Base-by-base conservation (phyloP, 2,113 vertebrate genomes). In the Falcunculus frontatus region DNA sequence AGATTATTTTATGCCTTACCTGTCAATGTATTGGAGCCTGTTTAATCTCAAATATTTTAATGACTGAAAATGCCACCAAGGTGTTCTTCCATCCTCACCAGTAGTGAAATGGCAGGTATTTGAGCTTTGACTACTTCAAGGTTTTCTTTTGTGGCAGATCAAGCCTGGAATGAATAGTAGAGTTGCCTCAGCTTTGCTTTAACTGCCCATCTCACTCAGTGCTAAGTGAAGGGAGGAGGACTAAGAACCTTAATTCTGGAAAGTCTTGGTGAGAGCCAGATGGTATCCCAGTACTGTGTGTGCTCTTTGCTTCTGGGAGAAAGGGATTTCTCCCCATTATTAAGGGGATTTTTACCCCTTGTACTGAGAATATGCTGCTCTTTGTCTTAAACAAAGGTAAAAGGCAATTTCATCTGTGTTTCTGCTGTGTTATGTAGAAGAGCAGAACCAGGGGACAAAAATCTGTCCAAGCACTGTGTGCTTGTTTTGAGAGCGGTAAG, bases 401-500 rank as follows among this genome's bases (percentile, higher is more conserved):
- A 85, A 64, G 21, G 17, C 29, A 57, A 8, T 77, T 69, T 65
- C 17, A 14, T 67, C n/a, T 81, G 11, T 67, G 20, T 65, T 80
- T 75, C 30, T 69, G 55, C 27, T 17, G 9, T 65, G 50, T 74
- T 21, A 37, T 6, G 2, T 21, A 32, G 42, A 82, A 53, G 41
- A 29, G 25, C 44, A 64, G 90, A 68, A 27, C 33, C 44, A 21
- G 50, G 25, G 53, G 25, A 49, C n/a, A 47, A 65, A 72, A 91
- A 55, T 50, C 64, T 84, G 4, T 55, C 39, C 20, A 50, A 65
- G 44, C 1, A 3, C 17, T 15, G 12, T 30, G 16, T 42, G 33
- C 19, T 57, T 67, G 42, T 46, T 89, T 44, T 42, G 39, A 0
- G 1, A 67, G 25, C 0, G 0, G 30, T 60, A 23, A 29, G 53